Conservation (phyloP, 1,140 invertebrate species). For the Cheumatopsyche charites region DNA sequence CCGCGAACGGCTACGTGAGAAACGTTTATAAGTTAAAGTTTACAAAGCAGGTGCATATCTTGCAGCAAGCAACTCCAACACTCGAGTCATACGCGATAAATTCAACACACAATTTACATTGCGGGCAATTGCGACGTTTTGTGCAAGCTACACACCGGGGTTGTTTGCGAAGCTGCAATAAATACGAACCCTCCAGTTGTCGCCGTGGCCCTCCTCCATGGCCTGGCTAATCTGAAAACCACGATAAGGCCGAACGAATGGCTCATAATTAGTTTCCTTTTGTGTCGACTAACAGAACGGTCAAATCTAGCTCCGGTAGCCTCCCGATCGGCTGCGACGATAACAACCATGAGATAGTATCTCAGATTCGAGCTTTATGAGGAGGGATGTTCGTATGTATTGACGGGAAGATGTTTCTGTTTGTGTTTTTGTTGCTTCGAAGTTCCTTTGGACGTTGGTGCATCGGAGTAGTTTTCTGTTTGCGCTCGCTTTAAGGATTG, state of each 20-base stretch:
- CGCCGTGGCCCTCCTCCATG: background rate
- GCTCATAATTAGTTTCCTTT: constrained; percentile 48
- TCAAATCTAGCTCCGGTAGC: constrained; percentile 31
- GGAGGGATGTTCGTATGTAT: no score
- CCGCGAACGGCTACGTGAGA: no score
- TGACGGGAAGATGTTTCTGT: no score
- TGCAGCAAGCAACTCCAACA: no score
- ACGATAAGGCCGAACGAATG: constrained; percentile 44
- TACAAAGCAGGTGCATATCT: no score
- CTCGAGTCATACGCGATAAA: no score
- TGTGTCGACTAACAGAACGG: constrained; percentile 46
- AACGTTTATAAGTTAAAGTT: no score
- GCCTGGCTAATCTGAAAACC: constrained; percentile 41
- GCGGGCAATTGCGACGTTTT: no score
- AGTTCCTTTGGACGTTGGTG: background rate
- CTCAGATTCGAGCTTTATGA: background rate
- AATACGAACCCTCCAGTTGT: constrained; percentile 7
- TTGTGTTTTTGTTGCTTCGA: background rate
- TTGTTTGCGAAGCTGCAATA: background rate
- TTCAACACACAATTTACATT: no score
- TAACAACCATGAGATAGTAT: constrained; percentile 11
- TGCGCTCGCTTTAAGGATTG: background rate
- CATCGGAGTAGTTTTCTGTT: background rate
- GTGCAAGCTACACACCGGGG: background rate
- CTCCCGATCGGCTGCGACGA: constrained; percentile 9